phyloP scores from a whole-genome alignment of 2,113 vertebrate species.

The Silurus meridionalis region DNA sequence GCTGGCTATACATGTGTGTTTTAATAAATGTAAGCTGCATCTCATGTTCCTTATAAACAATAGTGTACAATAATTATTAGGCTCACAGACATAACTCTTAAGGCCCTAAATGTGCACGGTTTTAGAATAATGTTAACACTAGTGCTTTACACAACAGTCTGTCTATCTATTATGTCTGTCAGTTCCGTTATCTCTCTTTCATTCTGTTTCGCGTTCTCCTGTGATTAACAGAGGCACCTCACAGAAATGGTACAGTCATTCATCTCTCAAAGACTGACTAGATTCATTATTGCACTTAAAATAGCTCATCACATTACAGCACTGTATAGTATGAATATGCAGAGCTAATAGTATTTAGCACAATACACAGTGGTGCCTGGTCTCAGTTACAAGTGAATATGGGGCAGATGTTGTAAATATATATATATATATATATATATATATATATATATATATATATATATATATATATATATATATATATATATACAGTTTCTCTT shows the following conservation, averaged over 20 bases:
- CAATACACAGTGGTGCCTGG: background rate
- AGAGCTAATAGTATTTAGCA: background rate
- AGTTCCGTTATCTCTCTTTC: background rate
- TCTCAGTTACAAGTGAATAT: background rate
- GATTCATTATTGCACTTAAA: conserved; percentile 51
- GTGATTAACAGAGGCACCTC: conserved; percentile 62
- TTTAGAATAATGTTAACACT: background rate
- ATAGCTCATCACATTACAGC: conserved; percentile 27
- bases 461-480: too few relatives aligned
- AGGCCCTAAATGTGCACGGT: background rate
- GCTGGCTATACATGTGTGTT: background rate
- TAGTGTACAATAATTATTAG: background rate
- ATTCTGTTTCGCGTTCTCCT: conserved; percentile 38
- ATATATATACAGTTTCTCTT: background rate
- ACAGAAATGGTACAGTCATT: conserved; percentile 60
- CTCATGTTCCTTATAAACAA: background rate
- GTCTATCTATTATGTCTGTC: background rate
- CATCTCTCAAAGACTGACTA: conserved; percentile 60
- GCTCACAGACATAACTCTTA: background rate
- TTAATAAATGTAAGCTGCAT: background rate
- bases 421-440: too few relatives aligned
- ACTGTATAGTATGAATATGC: background rate
- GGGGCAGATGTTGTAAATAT: background rate
- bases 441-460: too few relatives aligned
- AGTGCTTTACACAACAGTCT: conserved; percentile 1